These are phyloP conservation scores for Plemyria rubiginata DNA, from an alignment of 2,888 invertebrate species.

Conservation along the genomic window DNA sequence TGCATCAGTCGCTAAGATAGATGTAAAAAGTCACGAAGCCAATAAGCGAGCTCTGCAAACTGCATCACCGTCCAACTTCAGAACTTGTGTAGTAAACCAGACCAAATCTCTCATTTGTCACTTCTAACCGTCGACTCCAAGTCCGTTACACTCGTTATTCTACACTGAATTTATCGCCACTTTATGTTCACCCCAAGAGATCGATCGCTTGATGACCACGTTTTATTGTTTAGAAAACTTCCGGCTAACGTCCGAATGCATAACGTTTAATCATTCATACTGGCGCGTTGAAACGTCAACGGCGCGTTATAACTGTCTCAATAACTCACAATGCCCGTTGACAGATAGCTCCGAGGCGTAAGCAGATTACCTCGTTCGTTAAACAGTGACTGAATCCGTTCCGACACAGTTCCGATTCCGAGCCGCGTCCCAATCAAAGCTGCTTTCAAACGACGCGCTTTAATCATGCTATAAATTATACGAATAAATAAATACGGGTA, in stretches of 20 bases:
- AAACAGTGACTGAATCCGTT: slow-evolving; percentile 36
- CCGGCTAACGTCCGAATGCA: slow-evolving; percentile 43
- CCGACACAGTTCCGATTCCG: neutral
- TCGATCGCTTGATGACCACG: slow-evolving; percentile 50
- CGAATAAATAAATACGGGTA: neutral
- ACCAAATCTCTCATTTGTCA: slow-evolving; percentile 58
- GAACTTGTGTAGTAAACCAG: slow-evolving; percentile 47
- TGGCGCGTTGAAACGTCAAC: slow-evolving; percentile 55
- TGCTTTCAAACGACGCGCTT: neutral
- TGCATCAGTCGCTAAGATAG: neutral
- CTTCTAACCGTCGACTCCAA: slow-evolving; percentile 40
- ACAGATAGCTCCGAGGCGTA: slow-evolving; percentile 56
- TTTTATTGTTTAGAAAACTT: slow-evolving; percentile 55
- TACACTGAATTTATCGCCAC: slow-evolving; percentile 55
- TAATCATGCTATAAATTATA: neutral
- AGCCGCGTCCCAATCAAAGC: slow-evolving; percentile 55
- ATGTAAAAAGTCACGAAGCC: slow-evolving; percentile 3
- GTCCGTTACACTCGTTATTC: slow-evolving; percentile 50
- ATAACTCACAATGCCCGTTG: slow-evolving; percentile 55
- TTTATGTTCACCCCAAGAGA: slow-evolving; percentile 51
- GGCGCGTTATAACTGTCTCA: slow-evolving; percentile 60
- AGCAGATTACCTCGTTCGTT: slow-evolving; percentile 59
- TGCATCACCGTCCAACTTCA: slow-evolving; percentile 42
- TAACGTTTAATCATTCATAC: slow-evolving; percentile 54
- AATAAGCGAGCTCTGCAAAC: slow-evolving; percentile 14